Evolutionary conservation across 2,797 vertebrate species (phyloP).

Genomic region (Potorous gilbertii): DNA sequence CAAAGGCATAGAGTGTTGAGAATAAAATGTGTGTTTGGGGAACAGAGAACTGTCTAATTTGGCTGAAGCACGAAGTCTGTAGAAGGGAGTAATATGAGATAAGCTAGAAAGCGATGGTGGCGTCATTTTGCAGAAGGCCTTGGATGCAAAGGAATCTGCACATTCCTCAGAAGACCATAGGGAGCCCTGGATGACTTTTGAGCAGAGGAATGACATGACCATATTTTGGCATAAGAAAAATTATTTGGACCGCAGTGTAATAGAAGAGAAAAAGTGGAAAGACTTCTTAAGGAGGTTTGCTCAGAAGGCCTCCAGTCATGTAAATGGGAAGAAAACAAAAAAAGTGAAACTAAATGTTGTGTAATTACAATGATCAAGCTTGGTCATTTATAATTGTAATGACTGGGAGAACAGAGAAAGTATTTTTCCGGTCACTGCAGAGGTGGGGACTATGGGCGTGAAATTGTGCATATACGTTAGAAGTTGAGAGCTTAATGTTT

Average conservation of each 20-base stretch:
- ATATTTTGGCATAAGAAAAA: background rate
- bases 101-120: background rate
- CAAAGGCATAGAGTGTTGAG: background rate
- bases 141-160: background rate
- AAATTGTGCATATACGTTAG: background rate
- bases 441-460: background rate
- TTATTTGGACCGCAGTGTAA: background rate
- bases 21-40: background rate
- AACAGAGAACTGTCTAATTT: background rate
- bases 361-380: background rate
- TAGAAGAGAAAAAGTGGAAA: background rate
- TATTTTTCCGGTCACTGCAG: background rate
- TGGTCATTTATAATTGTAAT: background rate
- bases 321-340: background rate
- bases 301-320: background rate
- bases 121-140: background rate
- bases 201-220: background rate
- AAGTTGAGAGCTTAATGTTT: background rate
- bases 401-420: no score
- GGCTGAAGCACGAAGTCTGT: background rate
- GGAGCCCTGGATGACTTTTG: background rate
- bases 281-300: background rate
- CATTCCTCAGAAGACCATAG: background rate
- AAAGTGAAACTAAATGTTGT: background rate
- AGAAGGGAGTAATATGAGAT: background rate